phyloP scores from a whole-genome alignment of 2,113 vertebrate species.

The Etheostoma cragini region DNA sequence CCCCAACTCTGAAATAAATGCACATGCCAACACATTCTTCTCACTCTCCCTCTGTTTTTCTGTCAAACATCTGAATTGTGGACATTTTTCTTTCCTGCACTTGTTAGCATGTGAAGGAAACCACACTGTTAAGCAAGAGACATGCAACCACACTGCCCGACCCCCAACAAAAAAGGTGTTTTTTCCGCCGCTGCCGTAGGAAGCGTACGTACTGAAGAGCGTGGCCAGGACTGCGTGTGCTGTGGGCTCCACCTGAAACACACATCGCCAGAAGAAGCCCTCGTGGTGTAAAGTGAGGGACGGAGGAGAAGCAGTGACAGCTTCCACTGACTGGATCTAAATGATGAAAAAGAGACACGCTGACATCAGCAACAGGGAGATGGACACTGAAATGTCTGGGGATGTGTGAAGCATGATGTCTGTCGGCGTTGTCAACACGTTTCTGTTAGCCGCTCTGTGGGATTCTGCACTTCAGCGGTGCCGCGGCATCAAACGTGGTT shows the following conservation, averaged over 20 bases:
- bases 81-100: conserved; percentile 34
- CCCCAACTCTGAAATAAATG: neutral
- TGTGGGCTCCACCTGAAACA: conserved; percentile 84
- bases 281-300: conserved; percentile 88
- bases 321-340: conserved; percentile 40
- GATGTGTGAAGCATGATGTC: conserved; percentile 30
- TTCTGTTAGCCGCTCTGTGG: conserved; percentile 22
- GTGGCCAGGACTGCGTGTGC: conserved; percentile 84
- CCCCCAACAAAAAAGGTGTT: conserved; percentile 2
- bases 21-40: conserved; percentile 8
- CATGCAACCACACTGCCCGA: conserved; percentile 22
- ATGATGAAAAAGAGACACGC: conserved; percentile 17
- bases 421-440: conserved; percentile 51
- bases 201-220: conserved; percentile 87
- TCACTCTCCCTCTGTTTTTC: conserved; percentile 9
- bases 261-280: conserved; percentile 91
- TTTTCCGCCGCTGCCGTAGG: no score
- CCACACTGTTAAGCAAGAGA: conserved; percentile 17
- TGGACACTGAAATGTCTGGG: conserved; percentile 4
- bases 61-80: conserved; percentile 19
- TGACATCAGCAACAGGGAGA: conserved; percentile 38
- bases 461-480: conserved; percentile 17
- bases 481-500: conserved; percentile 68
- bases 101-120: conserved; percentile 21
- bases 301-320: conserved; percentile 21